phyloP scores from a whole-genome alignment of 2,797 vertebrate species.

The Tangara arthus region DNA sequence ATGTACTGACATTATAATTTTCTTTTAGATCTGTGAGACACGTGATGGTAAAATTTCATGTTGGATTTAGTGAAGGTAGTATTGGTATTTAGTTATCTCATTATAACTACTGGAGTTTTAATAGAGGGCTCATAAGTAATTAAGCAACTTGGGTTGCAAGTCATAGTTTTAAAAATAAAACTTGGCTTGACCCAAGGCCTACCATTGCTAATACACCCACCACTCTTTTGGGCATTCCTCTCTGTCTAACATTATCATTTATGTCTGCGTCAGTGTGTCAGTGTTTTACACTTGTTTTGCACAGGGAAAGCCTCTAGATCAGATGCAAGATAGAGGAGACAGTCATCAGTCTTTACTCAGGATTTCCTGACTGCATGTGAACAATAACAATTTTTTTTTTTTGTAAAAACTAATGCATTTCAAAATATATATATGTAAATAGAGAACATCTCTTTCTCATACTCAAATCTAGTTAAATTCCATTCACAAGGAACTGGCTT shows the following conservation, averaged over 20 bases:
- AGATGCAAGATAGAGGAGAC: background rate
- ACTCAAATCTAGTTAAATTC: background rate
- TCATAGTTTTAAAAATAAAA: background rate
- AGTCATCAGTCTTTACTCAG: background rate
- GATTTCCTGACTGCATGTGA: conserved; percentile 1
- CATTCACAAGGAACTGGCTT: background rate
- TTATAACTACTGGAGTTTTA: background rate
- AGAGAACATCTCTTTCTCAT: background rate
- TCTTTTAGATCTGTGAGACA: background rate
- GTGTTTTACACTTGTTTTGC: background rate
- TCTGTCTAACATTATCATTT: background rate
- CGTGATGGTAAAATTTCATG: background rate
- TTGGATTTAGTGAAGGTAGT: background rate
- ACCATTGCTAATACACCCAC: background rate
- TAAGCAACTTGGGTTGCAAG: background rate
- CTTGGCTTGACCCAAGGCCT: background rate
- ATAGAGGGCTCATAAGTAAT: background rate
- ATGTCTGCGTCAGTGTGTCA: background rate
- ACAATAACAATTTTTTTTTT: background rate
- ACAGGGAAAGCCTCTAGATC: background rate
- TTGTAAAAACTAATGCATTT: background rate
- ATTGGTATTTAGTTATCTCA: background rate
- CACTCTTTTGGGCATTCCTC: background rate
- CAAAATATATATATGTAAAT: background rate
- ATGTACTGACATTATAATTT: background rate